Evolutionary conservation across 2,797 vertebrate genomes (phyloP).

Genomic region (Cichlasoma orientale): DNA sequence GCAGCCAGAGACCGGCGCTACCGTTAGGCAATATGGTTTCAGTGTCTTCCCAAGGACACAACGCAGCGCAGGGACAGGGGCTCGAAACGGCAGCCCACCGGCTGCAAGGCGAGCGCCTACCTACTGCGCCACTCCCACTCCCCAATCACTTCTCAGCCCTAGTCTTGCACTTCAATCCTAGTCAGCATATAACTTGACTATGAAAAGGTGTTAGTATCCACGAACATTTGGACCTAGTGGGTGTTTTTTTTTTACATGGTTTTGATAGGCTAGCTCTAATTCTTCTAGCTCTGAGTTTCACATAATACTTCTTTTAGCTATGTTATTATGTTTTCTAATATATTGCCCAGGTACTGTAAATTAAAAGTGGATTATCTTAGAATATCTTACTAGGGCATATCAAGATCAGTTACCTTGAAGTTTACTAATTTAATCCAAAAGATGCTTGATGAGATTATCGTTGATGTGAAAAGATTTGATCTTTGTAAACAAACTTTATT

Average conservation of each 20-base stretch:
- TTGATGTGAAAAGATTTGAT: slow-evolving; percentile 16
- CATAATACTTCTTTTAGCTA: slow-evolving; percentile 4
- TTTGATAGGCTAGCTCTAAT: background rate
- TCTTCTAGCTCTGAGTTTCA: background rate
- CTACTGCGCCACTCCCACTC: too few relatives aligned
- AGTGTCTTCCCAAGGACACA: too few relatives aligned
- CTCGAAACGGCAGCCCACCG: too few relatives aligned
- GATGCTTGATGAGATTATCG: slow-evolving; percentile 14
- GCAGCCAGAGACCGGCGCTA: too few relatives aligned
- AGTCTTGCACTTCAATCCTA: background rate
- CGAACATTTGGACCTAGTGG: background rate
- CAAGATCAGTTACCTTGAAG: slow-evolving; percentile 30
- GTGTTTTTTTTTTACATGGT: too few relatives aligned
- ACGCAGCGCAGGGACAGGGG: too few relatives aligned
- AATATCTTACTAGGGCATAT: slow-evolving; percentile 13
- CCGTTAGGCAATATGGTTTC: too few relatives aligned
- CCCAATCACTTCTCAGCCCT: too few relatives aligned
- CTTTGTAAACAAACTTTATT: background rate
- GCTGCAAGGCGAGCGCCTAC: too few relatives aligned
- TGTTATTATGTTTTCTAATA: slow-evolving; percentile 12
- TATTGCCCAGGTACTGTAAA: slow-evolving; percentile 11
- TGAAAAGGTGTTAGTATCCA: background rate
- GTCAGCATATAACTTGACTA: background rate
- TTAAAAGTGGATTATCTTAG: slow-evolving; percentile 32
- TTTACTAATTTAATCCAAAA: slow-evolving; percentile 25